Evolutionary conservation across 2,113 vertebrate species (phyloP).

Genomic region (Rhineura floridana): DNA sequence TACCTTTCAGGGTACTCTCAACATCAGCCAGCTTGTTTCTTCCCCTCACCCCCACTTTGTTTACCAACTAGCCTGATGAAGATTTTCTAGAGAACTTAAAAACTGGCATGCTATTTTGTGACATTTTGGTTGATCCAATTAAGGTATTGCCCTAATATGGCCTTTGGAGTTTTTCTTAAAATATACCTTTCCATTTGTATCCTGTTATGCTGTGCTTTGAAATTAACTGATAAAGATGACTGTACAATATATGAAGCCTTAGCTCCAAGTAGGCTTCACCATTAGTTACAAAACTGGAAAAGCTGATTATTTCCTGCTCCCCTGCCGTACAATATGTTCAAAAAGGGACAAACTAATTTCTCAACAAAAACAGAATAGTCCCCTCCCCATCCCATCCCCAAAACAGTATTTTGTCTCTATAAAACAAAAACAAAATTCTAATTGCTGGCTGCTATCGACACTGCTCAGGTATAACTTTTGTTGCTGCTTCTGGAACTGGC

Average conservation of each 20-base stretch:
- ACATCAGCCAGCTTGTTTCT: background rate
- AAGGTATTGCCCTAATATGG: background rate
- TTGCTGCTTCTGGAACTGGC: background rate
- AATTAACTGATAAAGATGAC: background rate
- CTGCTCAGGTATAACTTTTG: constrained; percentile 2
- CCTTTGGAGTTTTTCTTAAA: background rate
- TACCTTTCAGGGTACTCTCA: background rate
- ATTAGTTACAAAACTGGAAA: background rate
- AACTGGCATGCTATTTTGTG: background rate
- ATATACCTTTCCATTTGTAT: background rate
- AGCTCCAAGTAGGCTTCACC: background rate
- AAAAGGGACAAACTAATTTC: background rate
- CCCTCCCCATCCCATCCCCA: background rate
- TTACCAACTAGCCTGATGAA: background rate
- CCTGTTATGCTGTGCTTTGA: background rate
- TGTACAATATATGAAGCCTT: background rate
- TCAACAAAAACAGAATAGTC: background rate
- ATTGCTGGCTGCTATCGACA: background rate
- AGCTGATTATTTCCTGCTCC: background rate
- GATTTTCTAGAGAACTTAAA: background rate
- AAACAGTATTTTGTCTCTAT: background rate
- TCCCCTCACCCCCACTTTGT: background rate
- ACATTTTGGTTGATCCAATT: background rate
- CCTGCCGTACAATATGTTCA: background rate
- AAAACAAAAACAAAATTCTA: background rate